Conservation (phyloP, 2,888 invertebrate species). For the Odontocolon sp. region DNA sequence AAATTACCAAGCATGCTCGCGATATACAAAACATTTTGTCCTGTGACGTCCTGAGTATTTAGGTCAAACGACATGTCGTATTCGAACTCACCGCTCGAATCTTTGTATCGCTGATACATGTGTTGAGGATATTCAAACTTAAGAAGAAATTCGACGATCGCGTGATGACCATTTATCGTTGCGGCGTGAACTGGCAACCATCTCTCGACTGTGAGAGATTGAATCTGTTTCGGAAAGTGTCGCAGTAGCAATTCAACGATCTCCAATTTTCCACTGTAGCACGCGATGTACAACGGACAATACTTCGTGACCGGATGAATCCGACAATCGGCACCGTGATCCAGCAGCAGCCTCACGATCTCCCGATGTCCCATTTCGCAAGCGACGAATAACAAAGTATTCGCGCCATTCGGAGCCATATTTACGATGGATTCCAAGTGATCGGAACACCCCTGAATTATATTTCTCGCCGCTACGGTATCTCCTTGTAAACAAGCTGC, state of each 20-base stretch:
- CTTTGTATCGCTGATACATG: slow-evolving; percentile 85
- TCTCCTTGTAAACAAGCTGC: slow-evolving; percentile 91
- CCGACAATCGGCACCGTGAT: slow-evolving; percentile 93
- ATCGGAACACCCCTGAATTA: slow-evolving; percentile 85
- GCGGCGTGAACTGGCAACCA: slow-evolving; percentile 97
- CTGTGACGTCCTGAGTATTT: slow-evolving; percentile 94
- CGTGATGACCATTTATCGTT: slow-evolving; percentile 92
- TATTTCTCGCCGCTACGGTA: slow-evolving; percentile 84
- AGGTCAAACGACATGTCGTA: slow-evolving; percentile 96
- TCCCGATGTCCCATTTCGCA: slow-evolving; percentile 92
- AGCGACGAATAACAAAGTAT: slow-evolving; percentile 93
- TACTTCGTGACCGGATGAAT: slow-evolving; percentile 95
- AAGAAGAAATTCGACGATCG: slow-evolving; percentile 90
- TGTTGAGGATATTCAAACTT: slow-evolving; percentile 91
- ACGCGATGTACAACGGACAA: slow-evolving; percentile 95
- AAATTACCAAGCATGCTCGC: slow-evolving; percentile 93
- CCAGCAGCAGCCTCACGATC: slow-evolving; percentile 89
- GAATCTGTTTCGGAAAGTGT: slow-evolving; percentile 92
- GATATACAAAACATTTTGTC: slow-evolving; percentile 94
- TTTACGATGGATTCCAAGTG: slow-evolving; percentile 90
- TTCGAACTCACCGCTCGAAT: slow-evolving; percentile 88
- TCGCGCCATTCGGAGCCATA: slow-evolving; percentile 93
- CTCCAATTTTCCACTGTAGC: slow-evolving; percentile 91
- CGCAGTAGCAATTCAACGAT: slow-evolving; percentile 89
- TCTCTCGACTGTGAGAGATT: slow-evolving; percentile 93